Evolutionary conservation across 2,113 vertebrate genomes (phyloP).

Genomic region (Epinephelus moara): DNA sequence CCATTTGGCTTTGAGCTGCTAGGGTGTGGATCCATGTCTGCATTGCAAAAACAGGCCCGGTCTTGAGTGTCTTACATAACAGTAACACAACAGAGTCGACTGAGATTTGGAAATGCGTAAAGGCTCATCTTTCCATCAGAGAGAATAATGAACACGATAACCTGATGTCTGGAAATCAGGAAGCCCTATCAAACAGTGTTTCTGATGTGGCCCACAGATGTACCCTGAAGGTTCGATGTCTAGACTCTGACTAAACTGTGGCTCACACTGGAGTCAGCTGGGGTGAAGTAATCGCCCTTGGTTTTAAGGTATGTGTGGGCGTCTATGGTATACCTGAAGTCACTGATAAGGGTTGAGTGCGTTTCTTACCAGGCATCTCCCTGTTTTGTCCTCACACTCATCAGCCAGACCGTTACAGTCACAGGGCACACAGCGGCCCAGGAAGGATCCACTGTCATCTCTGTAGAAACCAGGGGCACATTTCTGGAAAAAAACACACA

Average conservation of each 20-base stretch:
- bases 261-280: conserved; percentile 19
- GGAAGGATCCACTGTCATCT: conserved; percentile 77
- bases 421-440: conserved; percentile 89
- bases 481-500: conserved; percentile 80
- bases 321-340: background rate
- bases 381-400: conserved; percentile 89
- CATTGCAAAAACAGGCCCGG: conserved; percentile 56
- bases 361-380: conserved; percentile 91
- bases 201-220: conserved; percentile 19
- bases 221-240: conserved; percentile 7
- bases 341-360: background rate
- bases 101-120: conserved; percentile 24
- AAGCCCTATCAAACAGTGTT: background rate
- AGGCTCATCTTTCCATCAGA: background rate
- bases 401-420: conserved; percentile 90
- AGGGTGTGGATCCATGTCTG: conserved; percentile 17
- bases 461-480: conserved; percentile 90
- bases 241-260: conserved; percentile 48
- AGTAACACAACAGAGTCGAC: conserved; percentile 30
- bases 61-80: conserved; percentile 65
- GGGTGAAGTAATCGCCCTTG: background rate
- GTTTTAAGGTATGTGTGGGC: background rate
- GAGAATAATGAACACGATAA: background rate
- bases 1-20: conserved; percentile 18
- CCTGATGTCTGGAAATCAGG: background rate